phyloP scores from a whole-genome alignment of 2,888 invertebrate genomes.

The Leptinotarsa peninsularis region DNA sequence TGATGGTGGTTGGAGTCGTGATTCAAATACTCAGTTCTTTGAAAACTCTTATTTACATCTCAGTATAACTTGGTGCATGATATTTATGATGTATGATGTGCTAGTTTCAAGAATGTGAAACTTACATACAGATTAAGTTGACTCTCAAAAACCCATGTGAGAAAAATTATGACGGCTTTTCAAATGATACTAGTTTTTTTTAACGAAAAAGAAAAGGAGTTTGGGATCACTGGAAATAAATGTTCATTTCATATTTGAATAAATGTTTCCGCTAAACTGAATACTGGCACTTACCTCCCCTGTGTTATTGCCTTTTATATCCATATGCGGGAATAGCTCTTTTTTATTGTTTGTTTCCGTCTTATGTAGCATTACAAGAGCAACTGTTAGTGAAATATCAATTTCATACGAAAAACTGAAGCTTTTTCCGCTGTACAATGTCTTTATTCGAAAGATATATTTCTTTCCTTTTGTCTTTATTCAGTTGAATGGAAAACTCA shows the following conservation, averaged over 20 bases:
- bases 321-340: constrained; percentile 16
- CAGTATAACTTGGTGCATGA: too few species aligned
- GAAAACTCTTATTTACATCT: too few species aligned
- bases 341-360: constrained; percentile 23
- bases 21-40: too few species aligned
- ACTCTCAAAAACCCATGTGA: too few species aligned
- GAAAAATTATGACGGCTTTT: too few species aligned
- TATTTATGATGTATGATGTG: too few species aligned
- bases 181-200: too few species aligned
- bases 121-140: too few species aligned
- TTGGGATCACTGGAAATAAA: too few species aligned
- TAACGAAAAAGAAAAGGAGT: too few species aligned
- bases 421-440: constrained; percentile 1
- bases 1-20: too few species aligned
- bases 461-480: not conserved
- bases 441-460: constrained; percentile 15
- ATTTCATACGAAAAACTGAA: constrained; percentile 27
- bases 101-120: too few species aligned
- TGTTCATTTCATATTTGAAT: not conserved
- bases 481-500: not conserved
- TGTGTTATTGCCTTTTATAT: constrained; percentile 8
- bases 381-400: constrained; percentile 33
- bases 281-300: not conserved
- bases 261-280: not conserved
- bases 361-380: constrained; percentile 25